Base-by-base conservation (phyloP, 1,140 invertebrate genomes). In the Drosophila littoralis region DNA sequence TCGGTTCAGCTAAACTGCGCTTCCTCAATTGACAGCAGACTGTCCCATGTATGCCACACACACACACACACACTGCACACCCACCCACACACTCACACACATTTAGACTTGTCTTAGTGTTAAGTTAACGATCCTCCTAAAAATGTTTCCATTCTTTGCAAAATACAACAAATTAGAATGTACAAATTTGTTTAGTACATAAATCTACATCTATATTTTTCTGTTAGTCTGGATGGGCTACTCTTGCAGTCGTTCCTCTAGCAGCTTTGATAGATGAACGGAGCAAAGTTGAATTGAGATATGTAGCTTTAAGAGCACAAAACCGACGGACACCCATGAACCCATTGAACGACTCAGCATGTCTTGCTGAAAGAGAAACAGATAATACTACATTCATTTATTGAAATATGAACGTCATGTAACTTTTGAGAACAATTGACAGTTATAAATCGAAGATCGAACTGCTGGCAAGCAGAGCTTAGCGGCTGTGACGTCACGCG, bases 141-240 rank as follows among this genome's bases (percentile, higher is more conserved):
- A 70, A 55, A 15, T 64, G 51, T 57, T 28, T 63, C 43, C 33
- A 45, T 66, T 32, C 64, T 73, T 77, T 75, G 77, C 75, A 83
- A 83, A 83, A 83, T 70, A 81, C 58, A 75, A 75, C 57, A 76
- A 82, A 75, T 75, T 77, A 77, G 79, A 58, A 74, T 81, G 67
- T 81, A 81, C 46, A 81, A 76, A 68, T 52, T 32, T 50, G 36
- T 72, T 58, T 15, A 65, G 61, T 70, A 46, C 13, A 61, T 35
- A 33, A 33, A 42, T 33, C 22, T 45, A 43, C 35, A 35, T 35
- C 7, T 33, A 48, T 12, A 1, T 48, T 6, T 4, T 48, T 43
- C 42, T 45, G 13, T 45, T 45, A 9, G 2, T 45, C 13, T 9
- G 1, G 8, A 15, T 2, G 42, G 42, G 42, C 13, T 28, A 28